Conservation (phyloP, 2,797 vertebrate species). For the Danio jaintianensis region DNA sequence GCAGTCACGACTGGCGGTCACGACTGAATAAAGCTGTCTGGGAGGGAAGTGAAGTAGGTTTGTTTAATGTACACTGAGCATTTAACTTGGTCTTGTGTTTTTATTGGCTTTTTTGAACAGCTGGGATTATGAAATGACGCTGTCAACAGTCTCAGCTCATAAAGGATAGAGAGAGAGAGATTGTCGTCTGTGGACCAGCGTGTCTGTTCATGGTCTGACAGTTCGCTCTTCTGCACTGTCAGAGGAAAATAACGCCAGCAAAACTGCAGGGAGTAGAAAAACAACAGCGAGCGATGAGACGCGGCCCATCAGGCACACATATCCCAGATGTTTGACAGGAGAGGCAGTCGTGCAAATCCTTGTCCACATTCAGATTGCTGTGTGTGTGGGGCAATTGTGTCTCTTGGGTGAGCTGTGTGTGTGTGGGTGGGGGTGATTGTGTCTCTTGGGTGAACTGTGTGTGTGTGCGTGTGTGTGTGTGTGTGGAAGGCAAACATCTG, state of each 20-base stretch:
- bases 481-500: slow-evolving; percentile 15
- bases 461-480: background rate
- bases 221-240: slow-evolving; percentile 22
- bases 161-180: slow-evolving; percentile 4
- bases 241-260: slow-evolving; percentile 40
- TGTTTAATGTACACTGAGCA: slow-evolving; percentile 23
- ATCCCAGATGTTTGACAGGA: slow-evolving; percentile 25
- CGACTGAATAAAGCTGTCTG: slow-evolving; percentile 32
- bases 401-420: too few relatives aligned
- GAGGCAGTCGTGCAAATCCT: slow-evolving; percentile 7
- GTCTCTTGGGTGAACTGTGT: slow-evolving; percentile 2
- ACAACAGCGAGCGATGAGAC: slow-evolving; percentile 7
- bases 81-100: slow-evolving; percentile 4
- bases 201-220: slow-evolving; percentile 30
- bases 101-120: slow-evolving; percentile 10
- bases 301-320: slow-evolving; percentile 34
- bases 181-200: background rate
- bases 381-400: background rate
- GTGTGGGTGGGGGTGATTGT: background rate
- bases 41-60: background rate
- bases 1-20: slow-evolving; percentile 42
- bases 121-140: background rate
- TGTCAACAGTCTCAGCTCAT: background rate
- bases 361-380: background rate
- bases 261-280: slow-evolving; percentile 36